phyloP scores from a whole-genome alignment of 2,888 invertebrate genomes.

The Microchrysa polita region DNA sequence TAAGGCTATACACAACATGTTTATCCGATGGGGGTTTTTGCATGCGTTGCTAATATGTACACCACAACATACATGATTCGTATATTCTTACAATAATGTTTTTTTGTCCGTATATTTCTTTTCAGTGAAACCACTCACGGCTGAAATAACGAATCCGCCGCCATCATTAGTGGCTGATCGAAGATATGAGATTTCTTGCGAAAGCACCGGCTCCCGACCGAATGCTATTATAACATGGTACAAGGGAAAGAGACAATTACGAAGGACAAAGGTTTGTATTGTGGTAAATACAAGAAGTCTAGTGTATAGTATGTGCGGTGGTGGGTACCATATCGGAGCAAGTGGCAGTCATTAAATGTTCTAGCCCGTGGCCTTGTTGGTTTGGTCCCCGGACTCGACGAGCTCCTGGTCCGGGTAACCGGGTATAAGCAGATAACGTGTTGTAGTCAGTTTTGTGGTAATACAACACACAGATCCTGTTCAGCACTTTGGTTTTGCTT shows the following conservation, averaged over 20 bases:
- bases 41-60: not conserved
- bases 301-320: not conserved
- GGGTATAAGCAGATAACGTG: no score
- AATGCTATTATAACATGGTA: constrained; percentile 84
- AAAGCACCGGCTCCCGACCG: constrained; percentile 81
- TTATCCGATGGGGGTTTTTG: not conserved
- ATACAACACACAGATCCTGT: no score
- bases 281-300: not conserved
- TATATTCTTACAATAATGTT: not conserved
- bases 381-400: no score
- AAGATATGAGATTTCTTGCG: constrained; percentile 79
- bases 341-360: constrained; percentile 32
- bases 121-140: constrained; percentile 79
- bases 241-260: constrained; percentile 79
- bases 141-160: constrained; percentile 72
- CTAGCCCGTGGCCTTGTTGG: no score
- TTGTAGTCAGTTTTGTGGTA: no score
- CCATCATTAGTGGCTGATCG: constrained; percentile 77
- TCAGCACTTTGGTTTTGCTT: no score
- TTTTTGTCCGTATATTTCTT: constrained; percentile 10
- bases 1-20: no score
- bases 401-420: no score
- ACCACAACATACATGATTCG: no score
- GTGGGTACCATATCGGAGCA: not conserved
- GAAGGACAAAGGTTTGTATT: constrained; percentile 73